Evolutionary conservation across 2,888 invertebrate species (phyloP), one percentile per base, ranked within the genome.

Genomic region (Pheosia gnoma): DNA sequence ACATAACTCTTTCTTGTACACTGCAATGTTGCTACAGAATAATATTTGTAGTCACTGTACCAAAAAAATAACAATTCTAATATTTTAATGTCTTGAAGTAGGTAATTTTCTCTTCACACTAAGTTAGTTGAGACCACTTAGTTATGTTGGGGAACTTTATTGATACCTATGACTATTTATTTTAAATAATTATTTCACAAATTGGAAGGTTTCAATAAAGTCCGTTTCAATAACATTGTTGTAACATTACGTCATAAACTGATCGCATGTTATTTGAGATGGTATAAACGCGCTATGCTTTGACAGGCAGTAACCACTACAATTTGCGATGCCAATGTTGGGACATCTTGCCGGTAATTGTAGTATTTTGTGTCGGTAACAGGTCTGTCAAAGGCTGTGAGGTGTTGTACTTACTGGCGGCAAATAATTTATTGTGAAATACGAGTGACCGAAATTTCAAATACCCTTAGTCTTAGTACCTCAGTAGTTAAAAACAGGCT

Each of bases 251-350:
- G 57, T 53, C 62, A 71, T 62, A 61, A 55, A 41, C 53, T 62
- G 61, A 65, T 65, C 60, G 25, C 52, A 67, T 65, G 51, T 63
- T 63, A 62, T 62, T 70, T 65, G 57, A 45, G 52, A 61, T 49
- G 59, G 52, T 62, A 63, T 25, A 55, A 59, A 37, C 5, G 41
- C n/a, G 41, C 5, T 57, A 56, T n/a, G 51, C 8, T 13, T 49
- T 38, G 51, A 25, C 47, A 37, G 9, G 57, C 53, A 53, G 10
- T 37, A 9, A 45, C 10, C 9, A 53, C 38, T 55, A 52, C 51
- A 51, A 43, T 66, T 62, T 57, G 54, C 65, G 49, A 58, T 43
- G 51, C 55, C 25, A 38, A n/a, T 45, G 55, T 59, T 59, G 55
- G 38, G 55, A 55, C 59, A 55, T 47, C 47, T 13, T 37, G 41